phyloP scores from a whole-genome alignment of 2,113 vertebrate species.

The Aptenodytes forsteri region DNA sequence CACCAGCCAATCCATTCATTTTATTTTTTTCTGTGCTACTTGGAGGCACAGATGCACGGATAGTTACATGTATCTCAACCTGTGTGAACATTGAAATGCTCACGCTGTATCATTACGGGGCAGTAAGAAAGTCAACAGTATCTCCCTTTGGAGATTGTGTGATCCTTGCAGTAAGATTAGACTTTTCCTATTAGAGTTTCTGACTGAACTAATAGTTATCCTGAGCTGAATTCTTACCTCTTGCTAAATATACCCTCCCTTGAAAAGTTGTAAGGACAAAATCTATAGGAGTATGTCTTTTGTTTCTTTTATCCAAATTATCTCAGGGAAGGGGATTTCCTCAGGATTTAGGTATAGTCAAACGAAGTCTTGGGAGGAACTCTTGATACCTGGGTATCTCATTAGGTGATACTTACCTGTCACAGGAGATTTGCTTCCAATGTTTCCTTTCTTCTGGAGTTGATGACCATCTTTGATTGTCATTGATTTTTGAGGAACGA shows the following conservation, averaged over 20 bases:
- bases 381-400: not conserved
- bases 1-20: not conserved
- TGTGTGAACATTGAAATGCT: not conserved
- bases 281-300: not conserved
- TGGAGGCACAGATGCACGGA: not conserved
- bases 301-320: not conserved
- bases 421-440: not conserved
- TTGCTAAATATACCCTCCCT: not conserved
- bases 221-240: not conserved
- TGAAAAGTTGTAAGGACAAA: not conserved
- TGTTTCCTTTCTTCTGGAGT: not conserved
- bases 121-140: not conserved
- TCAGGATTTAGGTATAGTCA: not conserved
- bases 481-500: not conserved
- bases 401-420: not conserved
- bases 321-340: not conserved
- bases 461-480: not conserved
- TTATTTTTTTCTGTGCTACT: not conserved
- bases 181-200: not conserved
- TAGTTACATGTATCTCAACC: not conserved
- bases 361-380: not conserved
- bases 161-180: not conserved
- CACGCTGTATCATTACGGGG: accelerated
- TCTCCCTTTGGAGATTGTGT: not conserved
- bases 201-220: not conserved